Evolutionary conservation across 2,888 invertebrate genomes (phyloP).

Genomic region (Chironomus riparius): DNA sequence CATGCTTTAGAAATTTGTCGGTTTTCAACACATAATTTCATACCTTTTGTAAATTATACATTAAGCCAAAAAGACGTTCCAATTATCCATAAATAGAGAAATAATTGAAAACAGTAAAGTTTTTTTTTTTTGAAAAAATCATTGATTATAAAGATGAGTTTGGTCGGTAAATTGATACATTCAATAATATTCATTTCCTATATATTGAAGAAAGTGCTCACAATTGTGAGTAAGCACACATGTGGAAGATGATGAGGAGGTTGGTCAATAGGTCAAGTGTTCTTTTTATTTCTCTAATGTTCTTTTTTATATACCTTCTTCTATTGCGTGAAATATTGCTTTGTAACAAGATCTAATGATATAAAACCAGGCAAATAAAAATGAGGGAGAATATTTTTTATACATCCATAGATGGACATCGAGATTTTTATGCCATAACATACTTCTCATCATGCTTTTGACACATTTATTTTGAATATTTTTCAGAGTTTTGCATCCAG

Average conservation of each 20-base stretch:
- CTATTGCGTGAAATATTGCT: constrained; percentile 19
- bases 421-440: background rate
- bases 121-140: no score
- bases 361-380: background rate
- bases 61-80: no score
- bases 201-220: background rate
- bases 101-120: no score
- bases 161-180: constrained; percentile 18
- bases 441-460: constrained; percentile 7
- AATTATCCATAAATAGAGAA: no score
- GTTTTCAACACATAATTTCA: no score
- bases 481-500: background rate
- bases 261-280: constrained; percentile 26
- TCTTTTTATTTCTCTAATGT: background rate
- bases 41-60: no score
- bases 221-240: background rate
- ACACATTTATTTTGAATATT: background rate
- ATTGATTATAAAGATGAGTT: background rate
- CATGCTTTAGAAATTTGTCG: no score
- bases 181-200: constrained; percentile 11
- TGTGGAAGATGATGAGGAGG: background rate
- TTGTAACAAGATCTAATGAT: constrained; percentile 8
- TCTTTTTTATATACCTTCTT: background rate
- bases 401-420: background rate
- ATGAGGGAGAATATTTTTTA: background rate